A percentile compares a stretch with the other conserved stretches of the same genome.
These are phyloP conservation scores for Orcinus orca DNA, from an alignment of 2,113 vertebrate species.

Conservation along the genomic window DNA sequence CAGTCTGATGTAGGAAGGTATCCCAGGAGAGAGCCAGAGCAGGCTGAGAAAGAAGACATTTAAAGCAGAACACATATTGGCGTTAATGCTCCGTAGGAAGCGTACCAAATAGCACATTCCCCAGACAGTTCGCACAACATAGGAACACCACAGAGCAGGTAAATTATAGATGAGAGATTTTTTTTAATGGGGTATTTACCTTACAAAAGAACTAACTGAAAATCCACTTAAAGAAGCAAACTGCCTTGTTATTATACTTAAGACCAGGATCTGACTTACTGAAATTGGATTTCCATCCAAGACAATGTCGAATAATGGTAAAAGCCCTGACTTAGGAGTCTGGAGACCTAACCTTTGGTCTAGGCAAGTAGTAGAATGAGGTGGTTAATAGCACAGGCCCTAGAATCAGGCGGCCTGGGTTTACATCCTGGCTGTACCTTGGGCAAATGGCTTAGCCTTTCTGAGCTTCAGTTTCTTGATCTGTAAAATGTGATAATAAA, in stretches of 20 bases:
- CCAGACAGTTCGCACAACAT: background rate
- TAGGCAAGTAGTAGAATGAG: background rate
- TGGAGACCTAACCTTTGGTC: background rate
- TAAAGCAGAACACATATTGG: background rate
- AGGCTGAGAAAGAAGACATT: background rate
- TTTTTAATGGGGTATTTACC: background rate
- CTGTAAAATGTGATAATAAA: background rate
- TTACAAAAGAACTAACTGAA: constrained; percentile 24
- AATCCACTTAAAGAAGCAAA: constrained; percentile 33
- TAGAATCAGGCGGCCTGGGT: background rate
- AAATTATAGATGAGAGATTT: background rate
- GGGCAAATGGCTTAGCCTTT: constrained; percentile 5
- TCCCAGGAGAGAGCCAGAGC: background rate
- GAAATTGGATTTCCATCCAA: constrained; percentile 21
- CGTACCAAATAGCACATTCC: background rate
- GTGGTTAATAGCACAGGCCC: background rate
- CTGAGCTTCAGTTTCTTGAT: constrained; percentile 10
- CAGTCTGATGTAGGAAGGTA: background rate
- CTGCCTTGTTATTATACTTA: constrained; percentile 26
- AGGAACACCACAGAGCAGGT: background rate
- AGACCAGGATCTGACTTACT: constrained; percentile 39
- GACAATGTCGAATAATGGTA: background rate
- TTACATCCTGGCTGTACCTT: background rate
- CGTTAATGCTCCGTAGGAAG: background rate
- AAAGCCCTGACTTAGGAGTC: background rate